Percentiles rank a stretch among this genome's conserved stretches.
These are phyloP conservation scores for Heliconius sara DNA, from an alignment of 2,888 invertebrate genomes.

Conservation along the genomic window DNA sequence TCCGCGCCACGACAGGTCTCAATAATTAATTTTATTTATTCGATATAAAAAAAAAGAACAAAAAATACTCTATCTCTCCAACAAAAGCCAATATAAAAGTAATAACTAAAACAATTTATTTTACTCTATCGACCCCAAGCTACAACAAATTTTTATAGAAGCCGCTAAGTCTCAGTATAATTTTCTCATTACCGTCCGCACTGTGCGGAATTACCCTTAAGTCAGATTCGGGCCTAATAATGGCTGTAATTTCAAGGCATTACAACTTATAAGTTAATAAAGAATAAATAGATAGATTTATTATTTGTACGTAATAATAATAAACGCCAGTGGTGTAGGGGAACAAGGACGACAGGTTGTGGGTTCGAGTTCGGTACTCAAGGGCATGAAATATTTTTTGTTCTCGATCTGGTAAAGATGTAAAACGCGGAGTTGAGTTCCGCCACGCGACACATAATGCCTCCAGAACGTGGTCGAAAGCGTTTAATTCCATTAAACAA, in stretches of 20 bases:
- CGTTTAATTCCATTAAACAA: too few relatives aligned
- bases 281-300: conserved; percentile 37
- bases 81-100: conserved; percentile 38
- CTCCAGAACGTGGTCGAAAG: too few relatives aligned
- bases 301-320: not conserved
- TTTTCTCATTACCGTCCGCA: conserved; percentile 73
- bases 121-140: conserved; percentile 62
- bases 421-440: too few relatives aligned
- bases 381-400: too few relatives aligned
- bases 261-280: conserved; percentile 41
- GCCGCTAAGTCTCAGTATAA: conserved; percentile 79
- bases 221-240: conserved; percentile 62
- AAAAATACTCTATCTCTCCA: not conserved
- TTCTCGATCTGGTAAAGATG: too few relatives aligned
- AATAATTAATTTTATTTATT: too few relatives aligned
- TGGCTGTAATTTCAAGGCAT: conserved; percentile 61
- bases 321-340: not conserved
- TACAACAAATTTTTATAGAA: conserved; percentile 80
- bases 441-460: too few relatives aligned
- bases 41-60: not conserved
- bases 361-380: too few relatives aligned
- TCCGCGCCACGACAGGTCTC: too few relatives aligned
- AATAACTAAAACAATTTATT: conserved; percentile 59
- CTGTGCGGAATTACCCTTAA: conserved; percentile 60
- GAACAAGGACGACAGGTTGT: too few relatives aligned